These are phyloP conservation scores for Coreoperca whiteheadi DNA, from an alignment of 2,113 vertebrate genomes.

Conservation along the genomic window DNA sequence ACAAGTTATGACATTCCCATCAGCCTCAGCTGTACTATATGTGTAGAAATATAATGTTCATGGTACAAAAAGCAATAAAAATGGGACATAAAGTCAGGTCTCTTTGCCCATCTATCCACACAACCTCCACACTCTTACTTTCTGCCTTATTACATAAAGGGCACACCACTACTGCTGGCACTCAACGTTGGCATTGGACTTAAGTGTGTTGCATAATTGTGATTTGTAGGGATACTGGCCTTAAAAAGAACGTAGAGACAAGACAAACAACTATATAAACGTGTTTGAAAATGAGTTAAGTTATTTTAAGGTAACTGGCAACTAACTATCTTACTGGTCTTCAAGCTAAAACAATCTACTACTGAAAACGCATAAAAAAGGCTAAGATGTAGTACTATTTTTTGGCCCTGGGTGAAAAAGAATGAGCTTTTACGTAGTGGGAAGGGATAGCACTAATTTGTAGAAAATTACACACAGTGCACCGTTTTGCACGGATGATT, in stretches of 20 bases:
- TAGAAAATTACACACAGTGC: no score
- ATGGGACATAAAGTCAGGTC: background rate
- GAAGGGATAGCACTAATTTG: background rate
- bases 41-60: background rate
- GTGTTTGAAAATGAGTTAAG: background rate
- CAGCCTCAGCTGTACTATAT: no score
- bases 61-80: background rate
- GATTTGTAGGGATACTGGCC: background rate
- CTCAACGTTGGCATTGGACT: background rate
- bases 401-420: background rate
- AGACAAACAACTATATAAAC: background rate
- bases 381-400: background rate
- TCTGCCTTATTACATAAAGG: conserved; percentile 3
- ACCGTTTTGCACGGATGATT: no score
- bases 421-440: background rate
- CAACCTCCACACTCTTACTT: conserved; percentile 1
- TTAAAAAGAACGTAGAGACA: background rate
- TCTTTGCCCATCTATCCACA: conserved; percentile 2
- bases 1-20: no score
- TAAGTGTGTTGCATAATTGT: background rate
- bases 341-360: background rate
- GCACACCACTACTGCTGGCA: background rate
- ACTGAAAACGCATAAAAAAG: background rate
- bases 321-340: background rate
- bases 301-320: background rate